Evolutionary conservation across 1,140 invertebrate genomes (phyloP), one percentile per base, ranked within the genome.

Genomic region (Spodoptera frugiperda): DNA sequence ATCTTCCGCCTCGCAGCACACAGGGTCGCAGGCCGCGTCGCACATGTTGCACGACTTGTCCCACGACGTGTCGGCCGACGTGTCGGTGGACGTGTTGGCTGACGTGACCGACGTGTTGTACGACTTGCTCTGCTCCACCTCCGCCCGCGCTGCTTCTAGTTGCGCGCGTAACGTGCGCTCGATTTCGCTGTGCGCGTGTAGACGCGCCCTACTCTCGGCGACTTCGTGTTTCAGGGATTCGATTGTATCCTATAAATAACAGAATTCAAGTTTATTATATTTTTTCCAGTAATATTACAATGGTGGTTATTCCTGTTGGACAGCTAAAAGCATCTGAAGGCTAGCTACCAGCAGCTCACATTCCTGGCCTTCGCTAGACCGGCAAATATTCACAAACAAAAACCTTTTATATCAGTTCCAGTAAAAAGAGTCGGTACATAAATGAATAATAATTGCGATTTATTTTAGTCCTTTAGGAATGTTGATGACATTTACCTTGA

Each of bases 181-280:
- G 55, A 90, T 88, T 84, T 94, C 91, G 75, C 89, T 86, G 80
- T 92, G 89, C 46, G 91, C 87, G 79, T 93, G 89, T 61, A 94
- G 67, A 11, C 90, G 85, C 59, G 88, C 84, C 63, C 91, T 83
- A 78, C 92, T 93, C 70, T 94, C 92, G 8, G 88, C 89, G 0
- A 94, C 91, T 82, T 94, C 94, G 77, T 91, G 88, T 81, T 94
- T 94, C 33, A 94, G 80, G 67, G 90, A 87, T 71, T 91, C 91
- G 67, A 94, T 91, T 71, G 92, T 93, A 76, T 86, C 86, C 93
- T 94, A 82, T 8, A 90, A 92, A 54, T 39, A 44, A 55, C 15
- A 55, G 1, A 59, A 59, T 25, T n/a, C 17, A n/a, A 15, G 9
- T 39, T 59, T 39, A 9, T 30, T 17, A 39, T 44, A 63, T 63